Base-by-base conservation (phyloP, 2,797 vertebrate genomes). In the Argyrosomus regius region DNA sequence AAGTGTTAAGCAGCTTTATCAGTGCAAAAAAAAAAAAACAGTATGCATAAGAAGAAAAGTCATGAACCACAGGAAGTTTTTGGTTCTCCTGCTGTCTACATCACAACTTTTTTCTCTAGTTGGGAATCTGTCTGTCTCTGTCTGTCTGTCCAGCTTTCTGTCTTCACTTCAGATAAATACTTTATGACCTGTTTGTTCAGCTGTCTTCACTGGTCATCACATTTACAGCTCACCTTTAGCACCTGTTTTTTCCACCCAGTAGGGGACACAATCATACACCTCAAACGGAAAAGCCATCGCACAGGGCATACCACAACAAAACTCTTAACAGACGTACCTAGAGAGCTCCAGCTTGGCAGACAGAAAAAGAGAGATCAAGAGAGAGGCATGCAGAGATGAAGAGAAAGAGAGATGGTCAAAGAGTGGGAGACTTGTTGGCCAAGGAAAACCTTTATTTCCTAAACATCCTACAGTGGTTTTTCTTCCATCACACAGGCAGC, bases 101-200 rank as follows among this genome's bases (percentile, higher is more conserved):
- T 26, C 24, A 75, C 56, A 58, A 53, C 73, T 58, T 72, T 60
- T 78, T 80, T 59, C 43, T 66, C 71, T 69, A 68, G 35, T 72
- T 72, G 48, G 80, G 53, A 45, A 62, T 68, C 57, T 58, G 54
- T 70, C 73, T 53, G 53, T 60, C 80, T 58, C 80, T 58, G 43
- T 26, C 41, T 35, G 45, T 72, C 75, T 26, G 46, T 4, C 39
- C 1, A 41, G 41, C 61, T 56, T 28, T 77, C 62, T 63, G 43
- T 24, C n/a, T 63, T 75, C 54, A 68, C 54, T 61, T 80, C 82
- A 87, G 73, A 93, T 91, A 93, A 91, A 92, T 91, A 88, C 83
- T 93, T 94, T 92, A 91, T 62, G 83, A 84, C 75, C 77, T 77
- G 91, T 94, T 95, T 94, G 91, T 91, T 92, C 91, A 93, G 91